Conservation (phyloP, 2,113 vertebrate genomes). For the Nothoprocta perdicaria region DNA sequence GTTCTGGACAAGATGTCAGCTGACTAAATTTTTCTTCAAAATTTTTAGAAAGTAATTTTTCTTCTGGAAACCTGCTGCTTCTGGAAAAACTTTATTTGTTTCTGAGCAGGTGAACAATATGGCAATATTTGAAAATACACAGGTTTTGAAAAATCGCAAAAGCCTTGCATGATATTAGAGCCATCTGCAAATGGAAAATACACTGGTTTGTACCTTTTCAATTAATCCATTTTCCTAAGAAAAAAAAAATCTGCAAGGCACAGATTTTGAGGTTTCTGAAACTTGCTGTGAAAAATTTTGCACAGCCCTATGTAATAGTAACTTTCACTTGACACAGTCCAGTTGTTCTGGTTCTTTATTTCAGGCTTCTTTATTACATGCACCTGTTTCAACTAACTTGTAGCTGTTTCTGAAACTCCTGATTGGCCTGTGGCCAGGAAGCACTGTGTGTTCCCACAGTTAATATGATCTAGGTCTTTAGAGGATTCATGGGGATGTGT, state of each 20-base stretch:
- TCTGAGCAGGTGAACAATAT: background rate
- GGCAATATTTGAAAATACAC: background rate
- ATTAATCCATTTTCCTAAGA: background rate
- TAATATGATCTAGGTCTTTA: conserved; percentile 57
- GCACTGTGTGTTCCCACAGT: conserved; percentile 64
- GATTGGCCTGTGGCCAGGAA: conserved; percentile 63
- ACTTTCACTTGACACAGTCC: conserved; percentile 68
- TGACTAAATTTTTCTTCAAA: background rate
- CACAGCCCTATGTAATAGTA: conserved; percentile 43
- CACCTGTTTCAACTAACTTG: conserved; percentile 72
- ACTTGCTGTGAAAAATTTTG: conserved; percentile 36
- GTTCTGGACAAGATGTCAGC: background rate
- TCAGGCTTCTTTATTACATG: conserved; percentile 76
- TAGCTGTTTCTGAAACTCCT: conserved; percentile 62
- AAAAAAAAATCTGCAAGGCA: background rate
- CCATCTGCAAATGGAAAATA: background rate
- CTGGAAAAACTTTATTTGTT: background rate
- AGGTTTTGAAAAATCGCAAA: background rate
- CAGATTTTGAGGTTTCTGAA: conserved; percentile 35
- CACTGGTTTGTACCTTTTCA: background rate
- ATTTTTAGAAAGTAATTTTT: background rate
- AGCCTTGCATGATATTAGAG: background rate
- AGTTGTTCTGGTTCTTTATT: conserved; percentile 74
- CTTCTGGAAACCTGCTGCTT: background rate
- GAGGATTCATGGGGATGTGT: conserved; percentile 35